Evolutionary conservation across 1,140 invertebrate genomes (phyloP).

Genomic region (Laodelphax striatellus): DNA sequence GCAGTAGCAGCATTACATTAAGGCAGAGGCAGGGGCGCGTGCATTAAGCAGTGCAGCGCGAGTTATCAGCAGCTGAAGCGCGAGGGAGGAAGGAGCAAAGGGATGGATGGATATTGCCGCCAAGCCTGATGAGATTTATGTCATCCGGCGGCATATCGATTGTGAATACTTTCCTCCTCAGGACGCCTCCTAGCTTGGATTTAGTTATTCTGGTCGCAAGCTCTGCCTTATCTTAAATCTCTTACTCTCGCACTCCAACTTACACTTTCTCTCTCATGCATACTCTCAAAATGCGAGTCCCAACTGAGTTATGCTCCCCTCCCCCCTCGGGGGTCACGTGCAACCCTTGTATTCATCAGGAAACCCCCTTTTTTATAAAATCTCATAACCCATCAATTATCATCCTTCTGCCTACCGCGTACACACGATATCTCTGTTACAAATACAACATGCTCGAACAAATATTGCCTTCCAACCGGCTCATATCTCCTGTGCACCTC

Average conservation of each 20-base stretch:
- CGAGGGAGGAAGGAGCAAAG: too few species aligned
- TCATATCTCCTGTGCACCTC: too few species aligned
- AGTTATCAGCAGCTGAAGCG: too few species aligned
- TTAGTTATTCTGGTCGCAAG: conserved; percentile 1
- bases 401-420: neutral
- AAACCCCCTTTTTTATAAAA: neutral
- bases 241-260: neutral
- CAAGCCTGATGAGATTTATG: neutral
- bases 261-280: neutral
- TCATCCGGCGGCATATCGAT: neutral
- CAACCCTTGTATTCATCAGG: neutral
- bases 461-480: too few species aligned
- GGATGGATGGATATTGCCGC: too few species aligned
- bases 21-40: too few species aligned
- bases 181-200: neutral
- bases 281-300: neutral
- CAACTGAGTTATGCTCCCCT: neutral
- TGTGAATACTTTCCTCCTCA: conserved; percentile 1
- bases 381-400: conserved; percentile 2
- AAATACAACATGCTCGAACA: too few species aligned
- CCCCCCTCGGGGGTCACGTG: neutral
- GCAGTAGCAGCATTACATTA: too few species aligned
- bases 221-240: conserved; percentile 1
- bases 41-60: too few species aligned
- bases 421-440: too few species aligned